Base-by-base conservation (phyloP, 2,888 invertebrate genomes). In the Hemistola chrysoprasaria region DNA sequence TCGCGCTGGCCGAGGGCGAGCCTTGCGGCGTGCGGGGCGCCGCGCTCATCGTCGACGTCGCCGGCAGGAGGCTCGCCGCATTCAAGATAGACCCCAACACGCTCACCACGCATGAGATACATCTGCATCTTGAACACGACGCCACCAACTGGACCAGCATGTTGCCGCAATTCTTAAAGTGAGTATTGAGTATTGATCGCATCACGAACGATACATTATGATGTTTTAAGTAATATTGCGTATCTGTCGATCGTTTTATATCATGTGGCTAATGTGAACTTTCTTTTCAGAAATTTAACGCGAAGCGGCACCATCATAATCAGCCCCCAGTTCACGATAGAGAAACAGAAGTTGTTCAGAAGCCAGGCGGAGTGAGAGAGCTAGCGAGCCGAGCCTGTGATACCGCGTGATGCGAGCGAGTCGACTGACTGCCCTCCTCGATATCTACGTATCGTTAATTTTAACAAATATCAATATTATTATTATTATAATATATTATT, bases 321-420 rank as follows among this genome's bases (percentile, higher is more conserved):
- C 79, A 95, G 96, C 90, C 94, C 94, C 65, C 95, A 94, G 75
- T 97, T 96, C 90, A 93, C 93, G 71, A 90, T 97, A 87, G 95
- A 94, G 79, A 97, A 97, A 91, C 96, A 95, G 84, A 97, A 97
- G 88, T 90, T 97, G 64, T 97, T 97, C 91, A 91, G 95, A 71
- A 94, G 94, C 67, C 92, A 91, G 73, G 90, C 91, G 61, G 85
- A 89, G 73, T 87, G 76, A 83, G 71, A n/a, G n/a, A n/a, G n/a
- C n/a, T n/a, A 58, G 49, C 2, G 21, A 8, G 29, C 16, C 10
- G 47, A 30, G 65, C 60, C 62, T 67, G 73, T 68, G 74, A 65
- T 64, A 66, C 63, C 67, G 74, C 75, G 72, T 52, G 75, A 65
- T 71, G 75, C 77, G 78, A 72, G 81, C 77, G 78, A 76, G 81